Conservation (phyloP, 2,888 invertebrate genomes). For the Drosophila buzzatii region DNA sequence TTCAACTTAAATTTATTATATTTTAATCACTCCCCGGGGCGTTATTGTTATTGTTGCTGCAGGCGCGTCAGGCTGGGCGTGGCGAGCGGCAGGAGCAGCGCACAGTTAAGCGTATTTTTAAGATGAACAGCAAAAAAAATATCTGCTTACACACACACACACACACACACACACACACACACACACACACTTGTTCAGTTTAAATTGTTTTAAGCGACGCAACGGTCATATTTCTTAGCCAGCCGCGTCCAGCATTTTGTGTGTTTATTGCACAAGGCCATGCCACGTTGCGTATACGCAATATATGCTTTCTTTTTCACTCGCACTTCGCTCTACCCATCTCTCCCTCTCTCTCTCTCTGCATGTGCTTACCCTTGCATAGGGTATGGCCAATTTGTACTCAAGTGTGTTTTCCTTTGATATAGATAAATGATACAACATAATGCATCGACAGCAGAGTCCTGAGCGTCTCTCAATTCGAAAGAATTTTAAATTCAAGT, state of each 20-base stretch:
- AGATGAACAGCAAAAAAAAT: conserved; percentile 43
- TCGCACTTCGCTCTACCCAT: not conserved
- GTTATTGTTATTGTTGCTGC: conserved; percentile 63
- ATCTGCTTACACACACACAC: conserved; percentile 21
- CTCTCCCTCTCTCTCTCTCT: no score
- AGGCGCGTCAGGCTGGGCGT: conserved; percentile 58
- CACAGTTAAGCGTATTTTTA: conserved; percentile 73
- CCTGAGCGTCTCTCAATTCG: not conserved
- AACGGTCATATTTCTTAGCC: conserved; percentile 63
- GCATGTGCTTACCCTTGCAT: not conserved
- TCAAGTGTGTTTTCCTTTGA: not conserved
- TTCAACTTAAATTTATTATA: conserved; percentile 83
- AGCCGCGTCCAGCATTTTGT: conserved; percentile 40
- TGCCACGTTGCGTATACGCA: conserved; percentile 72
- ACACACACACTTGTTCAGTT: conserved; percentile 41
- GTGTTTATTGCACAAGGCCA: conserved; percentile 55
- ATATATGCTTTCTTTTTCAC: conserved; percentile 1
- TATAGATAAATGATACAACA: not conserved
- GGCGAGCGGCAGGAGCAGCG: conserved; percentile 35
- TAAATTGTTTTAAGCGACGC: conserved; percentile 78
- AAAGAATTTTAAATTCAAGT: not conserved
- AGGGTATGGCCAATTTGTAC: conserved; percentile 9
- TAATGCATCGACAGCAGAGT: not conserved
- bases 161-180: conserved; percentile 19
- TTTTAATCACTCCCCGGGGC: conserved; percentile 84